A percentile compares a stretch with the other conserved stretches of the same genome.
These are phyloP conservation scores for Microcebus ravelobensis DNA, from an alignment of 2,113 vertebrate species.

Conservation along the genomic window DNA sequence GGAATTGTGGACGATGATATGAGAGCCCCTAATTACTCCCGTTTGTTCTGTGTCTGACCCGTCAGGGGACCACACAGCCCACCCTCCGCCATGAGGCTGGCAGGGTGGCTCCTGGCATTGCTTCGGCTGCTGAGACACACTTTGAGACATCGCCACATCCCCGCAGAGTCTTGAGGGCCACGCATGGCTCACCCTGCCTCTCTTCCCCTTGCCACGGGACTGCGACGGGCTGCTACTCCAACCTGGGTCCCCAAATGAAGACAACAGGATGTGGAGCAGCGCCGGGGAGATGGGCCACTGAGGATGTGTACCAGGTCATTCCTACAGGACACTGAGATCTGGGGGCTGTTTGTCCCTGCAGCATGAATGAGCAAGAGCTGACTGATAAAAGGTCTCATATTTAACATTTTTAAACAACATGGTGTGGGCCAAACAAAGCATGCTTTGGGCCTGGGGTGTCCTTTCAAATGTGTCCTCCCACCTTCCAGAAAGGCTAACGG, in stretches of 20 bases:
- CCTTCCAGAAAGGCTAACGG: background rate
- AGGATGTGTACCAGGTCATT: rapidly evolving
- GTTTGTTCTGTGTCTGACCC: background rate
- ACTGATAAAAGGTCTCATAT: background rate
- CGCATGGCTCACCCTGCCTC: background rate
- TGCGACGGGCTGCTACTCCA: background rate
- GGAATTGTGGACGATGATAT: rapidly evolving
- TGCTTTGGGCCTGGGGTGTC: rapidly evolving
- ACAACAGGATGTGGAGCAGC: rapidly evolving
- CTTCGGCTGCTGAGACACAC: rapidly evolving
- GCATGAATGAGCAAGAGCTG: background rate
- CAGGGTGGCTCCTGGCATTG: background rate
- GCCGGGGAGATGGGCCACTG: background rate
- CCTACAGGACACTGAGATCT: background rate
- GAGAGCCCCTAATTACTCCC: no score
- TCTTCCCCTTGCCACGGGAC: background rate
- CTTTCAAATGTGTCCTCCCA: no score
- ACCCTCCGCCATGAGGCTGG: background rate
- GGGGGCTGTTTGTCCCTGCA: background rate
- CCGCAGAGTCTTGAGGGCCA: background rate
- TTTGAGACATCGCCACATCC: rapidly evolving
- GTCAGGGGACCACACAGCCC: no score
- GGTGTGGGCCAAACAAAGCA: rapidly evolving
- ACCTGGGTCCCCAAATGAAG: background rate
- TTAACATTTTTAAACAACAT: background rate